A percentile compares a stretch with the other conserved stretches of the same genome.
Evolutionary conservation across 2,113 vertebrate species (phyloP).

Genomic region (Chroicocephalus ridibundus): DNA sequence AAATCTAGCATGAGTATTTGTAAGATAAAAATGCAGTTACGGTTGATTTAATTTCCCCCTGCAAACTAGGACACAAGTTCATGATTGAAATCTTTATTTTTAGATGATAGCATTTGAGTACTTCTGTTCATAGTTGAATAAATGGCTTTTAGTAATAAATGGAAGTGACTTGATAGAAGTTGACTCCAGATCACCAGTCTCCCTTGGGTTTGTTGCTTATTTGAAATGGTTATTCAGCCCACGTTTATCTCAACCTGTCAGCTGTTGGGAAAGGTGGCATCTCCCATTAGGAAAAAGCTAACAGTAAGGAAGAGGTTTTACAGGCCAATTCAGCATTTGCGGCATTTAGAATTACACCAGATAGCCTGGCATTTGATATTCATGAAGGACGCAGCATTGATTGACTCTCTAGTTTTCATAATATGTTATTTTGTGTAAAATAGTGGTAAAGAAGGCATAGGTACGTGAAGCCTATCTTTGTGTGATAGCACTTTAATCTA

Average conservation of each 20-base stretch:
- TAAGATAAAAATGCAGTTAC: slow-evolving; percentile 59
- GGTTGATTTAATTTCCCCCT: slow-evolving; percentile 67
- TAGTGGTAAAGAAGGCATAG: background rate
- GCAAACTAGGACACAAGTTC: slow-evolving; percentile 48
- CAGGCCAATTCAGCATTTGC: slow-evolving; percentile 42
- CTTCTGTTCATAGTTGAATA: slow-evolving; percentile 58
- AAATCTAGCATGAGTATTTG: slow-evolving; percentile 65
- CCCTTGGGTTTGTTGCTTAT: slow-evolving; percentile 12
- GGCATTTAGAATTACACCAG: slow-evolving; percentile 18
- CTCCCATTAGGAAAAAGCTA: slow-evolving; percentile 30
- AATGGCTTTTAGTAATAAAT: slow-evolving; percentile 49
- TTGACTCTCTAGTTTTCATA: slow-evolving; percentile 22
- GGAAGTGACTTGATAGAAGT: slow-evolving; percentile 30
- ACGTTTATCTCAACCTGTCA: slow-evolving; percentile 56
- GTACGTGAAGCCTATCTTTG: background rate
- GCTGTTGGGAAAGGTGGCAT: slow-evolving; percentile 41
- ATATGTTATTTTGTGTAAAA: background rate
- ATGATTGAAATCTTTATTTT: slow-evolving; percentile 72
- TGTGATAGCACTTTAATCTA: background rate
- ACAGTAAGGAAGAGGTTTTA: background rate
- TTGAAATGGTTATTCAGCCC: slow-evolving; percentile 58
- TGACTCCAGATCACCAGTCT: slow-evolving; percentile 45
- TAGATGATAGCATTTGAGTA: slow-evolving; percentile 59
- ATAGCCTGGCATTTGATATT: slow-evolving; percentile 56
- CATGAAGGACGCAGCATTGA: background rate